A percentile compares a stretch with the other conserved stretches of the same genome.
phyloP scores from a whole-genome alignment of 53 echinoderm and acorn worm species.

The Antedon mediterranea region DNA sequence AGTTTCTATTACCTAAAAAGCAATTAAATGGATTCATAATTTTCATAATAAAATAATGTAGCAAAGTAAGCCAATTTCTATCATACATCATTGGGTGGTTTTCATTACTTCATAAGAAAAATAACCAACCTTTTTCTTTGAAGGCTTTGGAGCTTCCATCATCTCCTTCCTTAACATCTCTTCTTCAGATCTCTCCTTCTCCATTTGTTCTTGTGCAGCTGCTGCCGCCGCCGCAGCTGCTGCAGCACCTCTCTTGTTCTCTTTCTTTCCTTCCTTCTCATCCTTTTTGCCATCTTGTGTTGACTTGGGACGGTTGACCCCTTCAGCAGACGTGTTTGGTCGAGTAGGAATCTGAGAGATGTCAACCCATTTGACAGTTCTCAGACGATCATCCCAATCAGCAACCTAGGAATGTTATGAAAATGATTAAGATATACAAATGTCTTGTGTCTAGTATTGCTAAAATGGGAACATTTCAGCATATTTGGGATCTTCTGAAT shows the following conservation, averaged over 20 bases:
- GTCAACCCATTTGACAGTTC: slow-evolving; percentile 93
- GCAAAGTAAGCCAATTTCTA: no score
- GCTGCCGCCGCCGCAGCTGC: slow-evolving; percentile 33
- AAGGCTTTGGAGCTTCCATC: slow-evolving; percentile 47
- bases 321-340: slow-evolving; percentile 56
- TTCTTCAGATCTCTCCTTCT: slow-evolving; percentile 53
- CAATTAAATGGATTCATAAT: no score
- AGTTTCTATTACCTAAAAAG: slow-evolving; percentile 72
- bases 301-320: slow-evolving; percentile 53
- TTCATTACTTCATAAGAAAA: no score
- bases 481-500: no score
- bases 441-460: no score
- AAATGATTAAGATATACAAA: no score
- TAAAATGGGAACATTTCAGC: no score
- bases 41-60: no score
- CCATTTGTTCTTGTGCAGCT: slow-evolving; percentile 38
- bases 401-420: slow-evolving; percentile 25
- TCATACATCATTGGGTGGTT: no score
- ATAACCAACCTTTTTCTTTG: slow-evolving; percentile 75
- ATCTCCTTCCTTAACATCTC: slow-evolving; percentile 55
- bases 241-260: slow-evolving; percentile 16
- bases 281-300: slow-evolving; percentile 64
- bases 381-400: slow-evolving; percentile 95
- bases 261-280: slow-evolving; percentile 63
- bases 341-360: slow-evolving; percentile 31